Evolutionary conservation across 1,140 invertebrate species (phyloP), one percentile per base, ranked within the genome.

Genomic region (Zaprionus africanus): DNA sequence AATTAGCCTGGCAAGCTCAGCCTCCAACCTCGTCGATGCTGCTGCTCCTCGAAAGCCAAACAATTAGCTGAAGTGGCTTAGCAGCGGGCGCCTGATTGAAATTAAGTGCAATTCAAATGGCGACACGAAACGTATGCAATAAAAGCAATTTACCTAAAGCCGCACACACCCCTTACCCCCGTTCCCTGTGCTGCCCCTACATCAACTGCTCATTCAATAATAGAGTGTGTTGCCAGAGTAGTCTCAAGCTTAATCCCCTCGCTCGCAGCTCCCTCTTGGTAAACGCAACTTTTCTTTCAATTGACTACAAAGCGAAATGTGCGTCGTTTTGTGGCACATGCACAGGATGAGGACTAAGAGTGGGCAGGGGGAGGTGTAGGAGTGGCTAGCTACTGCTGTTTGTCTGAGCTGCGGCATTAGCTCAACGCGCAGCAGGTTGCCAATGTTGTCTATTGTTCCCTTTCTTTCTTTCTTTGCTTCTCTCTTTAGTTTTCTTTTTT

Each of bases 91-190:
- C 54, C 84, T 87, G 83, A 87, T 87, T 87, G 83, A 87, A 87
- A 87, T 87, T 87, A 87, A 87, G 83, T 87, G 83, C 83, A 86
- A 87, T 87, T 86, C 83, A 85, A 86, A 86, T 86, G 83, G 71
- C 82, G 82, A 86, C 83, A 86, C 83, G 83, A 83, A 82, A 81
- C 75, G 83, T 79, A 82, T 82, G 83, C 83, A 86, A 86, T 86
- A 86, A 86, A 86, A 86, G 83, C 83, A 86, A 86, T 86, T 86
- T 87, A 85, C 82, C 82, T 81, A 84, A 82, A 82, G 82, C 83
- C 79, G 46, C 11, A 34, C 31, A 34, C 11, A 9, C 24, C 56
- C 24, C 31, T 4, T 11, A 12, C 61, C 11, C 12, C 15, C 22
- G 22, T 22, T 22, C 1, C 5, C 26, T n/a, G 34, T 59, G n/a